Evolutionary conservation across 2,888 invertebrate species (phyloP).

Genomic region (Magallana nippona): DNA sequence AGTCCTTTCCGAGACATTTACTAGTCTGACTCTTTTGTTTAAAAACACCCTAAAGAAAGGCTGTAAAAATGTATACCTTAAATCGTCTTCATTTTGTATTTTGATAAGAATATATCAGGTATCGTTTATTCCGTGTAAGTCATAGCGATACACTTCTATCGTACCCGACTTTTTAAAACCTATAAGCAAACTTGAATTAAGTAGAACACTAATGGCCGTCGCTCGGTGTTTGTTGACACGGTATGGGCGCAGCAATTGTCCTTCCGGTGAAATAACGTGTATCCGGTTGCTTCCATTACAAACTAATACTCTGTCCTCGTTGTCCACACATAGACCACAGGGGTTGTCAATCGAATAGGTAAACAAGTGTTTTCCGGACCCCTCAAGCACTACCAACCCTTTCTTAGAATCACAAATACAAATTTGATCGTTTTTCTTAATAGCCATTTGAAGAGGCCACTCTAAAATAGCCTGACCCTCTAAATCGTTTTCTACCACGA

Average conservation of each 20-base stretch:
- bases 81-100: no score
- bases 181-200: neutral
- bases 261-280: neutral
- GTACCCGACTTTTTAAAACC: neutral
- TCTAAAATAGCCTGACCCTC: neutral
- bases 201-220: neutral
- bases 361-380: neutral
- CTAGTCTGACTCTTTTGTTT: neutral
- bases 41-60: no score
- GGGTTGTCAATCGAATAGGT: neutral
- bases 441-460: neutral
- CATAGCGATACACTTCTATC: neutral
- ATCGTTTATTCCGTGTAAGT: no score
- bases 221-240: neutral
- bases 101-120: no score
- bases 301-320: neutral
- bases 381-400: neutral
- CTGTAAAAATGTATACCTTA: no score
- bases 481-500: neutral
- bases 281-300: neutral
- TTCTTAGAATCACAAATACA: conserved; percentile 2
- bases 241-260: neutral
- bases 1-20: no score
- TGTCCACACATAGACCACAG: neutral
- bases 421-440: neutral